Evolutionary conservation across 2,113 vertebrate genomes (phyloP).

Genomic region (Nansenia antarctica): DNA sequence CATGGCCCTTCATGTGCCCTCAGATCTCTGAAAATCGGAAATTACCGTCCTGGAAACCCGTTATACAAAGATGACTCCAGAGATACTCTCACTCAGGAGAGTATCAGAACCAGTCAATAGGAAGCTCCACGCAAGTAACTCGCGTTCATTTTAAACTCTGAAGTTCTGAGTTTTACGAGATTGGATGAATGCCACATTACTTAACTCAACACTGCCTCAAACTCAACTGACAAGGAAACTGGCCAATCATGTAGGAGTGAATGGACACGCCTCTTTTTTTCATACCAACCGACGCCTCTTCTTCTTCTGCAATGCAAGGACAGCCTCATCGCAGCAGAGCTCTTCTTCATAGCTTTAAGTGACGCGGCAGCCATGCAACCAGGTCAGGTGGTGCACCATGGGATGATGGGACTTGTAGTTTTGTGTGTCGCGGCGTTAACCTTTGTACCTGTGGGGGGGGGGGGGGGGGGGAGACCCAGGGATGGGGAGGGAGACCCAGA

Average conservation of each 20-base stretch:
- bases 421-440: conserved; percentile 34
- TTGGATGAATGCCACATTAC: no score
- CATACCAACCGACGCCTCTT: conserved; percentile 43
- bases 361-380: conserved; percentile 36
- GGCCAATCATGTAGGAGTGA: conserved; percentile 43
- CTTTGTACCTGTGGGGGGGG: not conserved
- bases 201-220: conserved; percentile 64
- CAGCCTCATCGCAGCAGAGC: conserved; percentile 24
- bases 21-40: no score
- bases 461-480: not conserved
- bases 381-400: conserved; percentile 48
- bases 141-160: no score
- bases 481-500: conserved; percentile 32
- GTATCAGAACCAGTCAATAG: no score
- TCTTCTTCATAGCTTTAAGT: conserved; percentile 69
- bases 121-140: no score
- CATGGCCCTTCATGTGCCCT: no score
- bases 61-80: no score
- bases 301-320: conserved; percentile 52
- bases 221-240: conserved; percentile 44
- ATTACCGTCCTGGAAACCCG: no score
- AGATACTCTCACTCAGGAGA: no score
- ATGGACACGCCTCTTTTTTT: conserved; percentile 53
- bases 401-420: conserved; percentile 43
- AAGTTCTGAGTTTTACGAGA: no score